Conservation (phyloP, 1,140 invertebrate species). For the Bacillus rossius region DNA sequence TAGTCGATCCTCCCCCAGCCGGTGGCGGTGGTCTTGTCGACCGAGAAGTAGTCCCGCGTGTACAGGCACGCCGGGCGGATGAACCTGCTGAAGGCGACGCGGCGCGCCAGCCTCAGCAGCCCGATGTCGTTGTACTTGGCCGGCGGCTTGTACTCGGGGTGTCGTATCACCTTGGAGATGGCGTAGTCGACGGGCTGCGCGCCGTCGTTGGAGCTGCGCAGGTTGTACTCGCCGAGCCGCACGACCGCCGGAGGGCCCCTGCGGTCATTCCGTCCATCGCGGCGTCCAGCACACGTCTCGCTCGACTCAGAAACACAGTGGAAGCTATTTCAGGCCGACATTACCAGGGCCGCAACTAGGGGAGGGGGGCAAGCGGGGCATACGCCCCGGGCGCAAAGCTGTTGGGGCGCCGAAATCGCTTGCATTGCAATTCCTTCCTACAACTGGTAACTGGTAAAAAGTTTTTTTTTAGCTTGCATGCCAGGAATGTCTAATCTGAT, state of each 20-base stretch:
- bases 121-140: conserved; percentile 34
- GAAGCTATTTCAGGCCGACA: too few relatives aligned
- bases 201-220: conserved; percentile 37
- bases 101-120: conserved; percentile 26
- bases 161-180: conserved; percentile 21
- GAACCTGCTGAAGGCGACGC: conserved; percentile 22
- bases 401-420: too few relatives aligned
- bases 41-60: conserved; percentile 1
- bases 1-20: conserved; percentile 32
- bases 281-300: too few relatives aligned
- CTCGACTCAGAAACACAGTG: too few relatives aligned
- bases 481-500: too few relatives aligned
- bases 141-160: conserved; percentile 27
- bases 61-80: conserved; percentile 31
- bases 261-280: too few relatives aligned
- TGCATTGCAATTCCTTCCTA: too few relatives aligned
- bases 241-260: conserved; percentile 38
- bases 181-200: conserved; percentile 34
- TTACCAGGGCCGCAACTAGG: too few relatives aligned
- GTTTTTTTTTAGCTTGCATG: too few relatives aligned
- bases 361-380: too few relatives aligned
- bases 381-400: too few relatives aligned
- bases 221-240: conserved; percentile 37
- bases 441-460: too few relatives aligned
- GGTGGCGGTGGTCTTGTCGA: conserved; percentile 16